A percentile compares a stretch with the other conserved stretches of the same genome.
phyloP scores from a whole-genome alignment of 2,888 invertebrate species.

The Eupithecia dodoneata region DNA sequence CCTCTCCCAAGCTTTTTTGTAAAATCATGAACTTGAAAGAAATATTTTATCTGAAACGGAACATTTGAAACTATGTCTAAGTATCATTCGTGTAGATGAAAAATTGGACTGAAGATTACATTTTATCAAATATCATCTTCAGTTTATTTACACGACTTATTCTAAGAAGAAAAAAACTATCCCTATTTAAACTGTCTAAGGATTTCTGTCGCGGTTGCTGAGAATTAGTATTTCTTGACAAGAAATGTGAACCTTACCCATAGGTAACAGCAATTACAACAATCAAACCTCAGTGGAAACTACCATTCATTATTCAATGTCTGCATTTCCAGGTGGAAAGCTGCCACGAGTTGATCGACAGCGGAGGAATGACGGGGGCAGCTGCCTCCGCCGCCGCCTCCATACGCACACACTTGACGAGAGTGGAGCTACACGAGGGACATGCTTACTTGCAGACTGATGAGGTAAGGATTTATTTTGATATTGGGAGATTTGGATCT shows the following conservation, averaged over 20 bases:
- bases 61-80: no score
- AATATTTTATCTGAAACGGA: no score
- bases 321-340: constrained; percentile 66
- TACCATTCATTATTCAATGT: not conserved
- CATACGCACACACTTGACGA: constrained; percentile 66
- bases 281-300: not conserved
- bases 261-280: no score
- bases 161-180: no score
- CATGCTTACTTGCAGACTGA: constrained; percentile 73
- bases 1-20: no score
- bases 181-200: no score
- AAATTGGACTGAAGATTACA: not conserved
- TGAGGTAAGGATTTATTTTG: constrained; percentile 61
- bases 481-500: not conserved
- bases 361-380: constrained; percentile 56
- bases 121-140: not conserved
- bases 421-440: constrained; percentile 66
- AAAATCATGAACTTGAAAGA: no score
- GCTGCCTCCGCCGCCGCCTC: constrained; percentile 56
- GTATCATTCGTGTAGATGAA: no score
- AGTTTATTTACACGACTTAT: not conserved
- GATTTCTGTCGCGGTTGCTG: no score
- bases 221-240: no score
- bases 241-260: no score
- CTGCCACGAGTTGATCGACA: constrained; percentile 73